Evolutionary conservation across 1,140 invertebrate species (phyloP), one percentile per base, ranked within the genome.

Genomic region (Teleopsis dalmanni): DNA sequence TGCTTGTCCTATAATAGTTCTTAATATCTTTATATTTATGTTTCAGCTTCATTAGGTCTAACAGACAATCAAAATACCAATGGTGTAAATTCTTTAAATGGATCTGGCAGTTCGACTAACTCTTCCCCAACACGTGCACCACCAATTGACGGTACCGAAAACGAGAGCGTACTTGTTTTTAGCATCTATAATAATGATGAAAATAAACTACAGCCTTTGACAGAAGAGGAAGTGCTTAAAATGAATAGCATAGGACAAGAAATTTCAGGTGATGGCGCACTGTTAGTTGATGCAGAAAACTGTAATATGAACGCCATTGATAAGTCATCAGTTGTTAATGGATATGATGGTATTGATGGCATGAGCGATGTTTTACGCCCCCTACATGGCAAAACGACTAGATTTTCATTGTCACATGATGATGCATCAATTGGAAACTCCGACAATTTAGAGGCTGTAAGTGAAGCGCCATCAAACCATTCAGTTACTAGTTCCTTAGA

Each of bases 401-500:
- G 88, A 51, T 92, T 92, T 72, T 93, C 88, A 4, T 75, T 90
- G 21, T 91, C 88, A 0, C 87, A 91, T 53, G 91, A 95, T 60
- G 91, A 95, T 72, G 83, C 83, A 4, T 86, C 83, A 0, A 80
- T 85, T 37, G 87, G 88, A 4, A 93, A 92, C 65, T 94, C 90
- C 21, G 93, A 95, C 67, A 94, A 95, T 72, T 74, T 93, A 54
- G 92, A 96, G 75, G 92, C 87, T 0, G 91, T 95, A 33, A 95
- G 90, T 8, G 93, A 96, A 72, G 91, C 90, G 9, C 91, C 91
- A 0, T 93, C 88, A 25, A 95, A 93, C 73, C 91, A 95, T 70
- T 95, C 91, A 51, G 91, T 93, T 31, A 89, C 88, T n/a, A 93
- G 90, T 31, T 92, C 89, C 21, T 74, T 94, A 10, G 90, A 93